These are phyloP conservation scores for Glossosoma conforme DNA, from an alignment of 1,140 invertebrate species.

Conservation along the genomic window DNA sequence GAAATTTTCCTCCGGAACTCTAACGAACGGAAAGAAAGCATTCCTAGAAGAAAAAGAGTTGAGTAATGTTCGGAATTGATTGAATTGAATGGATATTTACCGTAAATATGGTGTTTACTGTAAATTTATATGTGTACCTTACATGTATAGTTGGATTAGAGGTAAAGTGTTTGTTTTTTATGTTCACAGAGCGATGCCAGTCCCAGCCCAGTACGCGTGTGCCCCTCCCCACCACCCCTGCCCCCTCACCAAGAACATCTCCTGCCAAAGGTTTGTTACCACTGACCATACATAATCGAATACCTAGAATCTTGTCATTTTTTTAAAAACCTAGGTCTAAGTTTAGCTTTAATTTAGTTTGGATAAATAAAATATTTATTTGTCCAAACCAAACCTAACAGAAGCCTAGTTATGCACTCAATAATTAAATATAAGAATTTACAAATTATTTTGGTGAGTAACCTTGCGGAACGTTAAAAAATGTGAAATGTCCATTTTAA, in stretches of 20 bases:
- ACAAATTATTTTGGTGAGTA: too few species aligned
- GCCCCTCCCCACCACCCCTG: constrained; percentile 13
- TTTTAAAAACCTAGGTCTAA: not conserved
- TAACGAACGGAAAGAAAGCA: too few species aligned
- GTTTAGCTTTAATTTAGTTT: too few species aligned
- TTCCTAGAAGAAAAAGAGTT: too few species aligned
- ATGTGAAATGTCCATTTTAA: too few species aligned
- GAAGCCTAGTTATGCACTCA: not conserved
- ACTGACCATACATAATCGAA: not conserved
- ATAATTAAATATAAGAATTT: not conserved
- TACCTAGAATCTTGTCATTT: not conserved
- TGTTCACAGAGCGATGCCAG: constrained; percentile 26
- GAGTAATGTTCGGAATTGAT: too few species aligned
- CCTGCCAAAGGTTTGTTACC: constrained; percentile 24
- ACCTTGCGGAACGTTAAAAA: too few species aligned
- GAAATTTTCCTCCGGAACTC: too few species aligned
- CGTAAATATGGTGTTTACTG: too few species aligned
- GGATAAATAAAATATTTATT: too few species aligned
- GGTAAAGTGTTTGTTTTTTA: constrained; percentile 3
- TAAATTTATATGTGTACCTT: too few species aligned
- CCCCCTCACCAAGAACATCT: constrained; percentile 21
- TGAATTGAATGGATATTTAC: too few species aligned
- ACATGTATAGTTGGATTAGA: not conserved
- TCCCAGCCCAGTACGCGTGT: constrained; percentile 12
- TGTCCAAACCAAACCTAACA: not conserved